Evolutionary conservation across 2,888 invertebrate genomes (phyloP), one percentile per base, ranked within the genome.

Genomic region (Phengaris alcon): DNA sequence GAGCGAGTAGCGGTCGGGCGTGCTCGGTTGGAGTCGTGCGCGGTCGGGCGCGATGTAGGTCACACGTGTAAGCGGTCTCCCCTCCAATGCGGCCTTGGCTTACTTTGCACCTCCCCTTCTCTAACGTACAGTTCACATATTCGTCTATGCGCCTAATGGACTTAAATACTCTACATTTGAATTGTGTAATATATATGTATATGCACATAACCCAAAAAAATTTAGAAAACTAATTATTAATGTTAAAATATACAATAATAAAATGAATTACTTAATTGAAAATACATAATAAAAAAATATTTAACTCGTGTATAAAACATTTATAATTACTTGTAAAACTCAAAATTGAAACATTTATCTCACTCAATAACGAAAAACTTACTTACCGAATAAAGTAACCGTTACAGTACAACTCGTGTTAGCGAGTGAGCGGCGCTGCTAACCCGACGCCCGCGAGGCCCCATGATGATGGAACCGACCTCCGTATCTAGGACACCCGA

Each of bases 51-150:
- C 82, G 89, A 93, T 88, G 88, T 93, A 87, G 93, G 93, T 93
- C 93, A 93, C 93, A 93, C 93, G 93, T 93, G 93, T 93, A 90
- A 91, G 84, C 90, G 88, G 87, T 90, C 88, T 91, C 91, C 93
- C 92, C 91, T 85, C 91, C 87, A 88, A 83, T 79, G 84, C 90
- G 93, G 90, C 93, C 93, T 93, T 93, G 93, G 93, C 93, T 93
- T 93, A 93, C 90, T 91, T 90, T 86, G 88, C 86, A 87, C 87
- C 85, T 87, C 87, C 86, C 90, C 87, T 89, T 90, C 89, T 88
- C 87, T 82, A 82, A 79, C 79, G 15, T 35, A 54, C 52, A 35
- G 72, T 80, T 82, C 78, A 79, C 80, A 78, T 82, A 80, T 80
- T 80, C 77, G 80, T 76, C 79, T 77, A 78, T 44, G 15, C 72